Base-by-base conservation (phyloP, 35 echinoderm and acorn worm species). In the Apostichopus californicus region DNA sequence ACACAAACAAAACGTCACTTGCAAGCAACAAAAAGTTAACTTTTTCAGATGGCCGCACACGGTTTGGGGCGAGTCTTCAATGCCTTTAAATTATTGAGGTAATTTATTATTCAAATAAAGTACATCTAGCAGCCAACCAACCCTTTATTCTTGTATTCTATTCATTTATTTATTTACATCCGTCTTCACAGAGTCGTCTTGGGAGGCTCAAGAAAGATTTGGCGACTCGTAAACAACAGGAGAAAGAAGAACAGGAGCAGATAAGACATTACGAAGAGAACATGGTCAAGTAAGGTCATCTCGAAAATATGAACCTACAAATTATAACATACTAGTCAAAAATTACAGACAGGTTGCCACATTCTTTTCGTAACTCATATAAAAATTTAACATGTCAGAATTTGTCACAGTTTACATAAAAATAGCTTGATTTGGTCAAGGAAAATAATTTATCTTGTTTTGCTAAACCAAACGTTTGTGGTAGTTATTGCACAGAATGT, bases 221-320 rank as follows among this genome's bases (percentile, higher is more conserved):
- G 90, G 90, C 91, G 17, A 94, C 78, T 46, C 92, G 92, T 22
- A 98, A 94, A 88, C 90, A 94, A 61, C 93, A 92, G 18, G 96
- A 98, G 83, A 98, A 93, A 83, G 87, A 91, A 54, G 96, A 98
- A 70, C 93, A 95, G 61, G 79, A 94, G 61, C 90, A 96, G 24
- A 95, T 96, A 6, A 64, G 94, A 60, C 93, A 95, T 56, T 94
- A 98, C 94, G 96, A 98, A 77, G 91, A 95, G 25, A 95, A 98
- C 60, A 94, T 95, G 96, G 92, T 96, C 65, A 93, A 93, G 96
- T 98, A 94, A 95, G 94, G 2, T 14, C 71, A 75, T 0, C 7
- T 14, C 14, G 24, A 20, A 75, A 54, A 85, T 8, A 81, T 81
- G 52, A 53, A 79, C 7, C 21, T 79, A 9, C 21, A 81, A 81